phyloP scores from a whole-genome alignment of 2,888 invertebrate genomes.

The Ormyrus pomaceus region DNA sequence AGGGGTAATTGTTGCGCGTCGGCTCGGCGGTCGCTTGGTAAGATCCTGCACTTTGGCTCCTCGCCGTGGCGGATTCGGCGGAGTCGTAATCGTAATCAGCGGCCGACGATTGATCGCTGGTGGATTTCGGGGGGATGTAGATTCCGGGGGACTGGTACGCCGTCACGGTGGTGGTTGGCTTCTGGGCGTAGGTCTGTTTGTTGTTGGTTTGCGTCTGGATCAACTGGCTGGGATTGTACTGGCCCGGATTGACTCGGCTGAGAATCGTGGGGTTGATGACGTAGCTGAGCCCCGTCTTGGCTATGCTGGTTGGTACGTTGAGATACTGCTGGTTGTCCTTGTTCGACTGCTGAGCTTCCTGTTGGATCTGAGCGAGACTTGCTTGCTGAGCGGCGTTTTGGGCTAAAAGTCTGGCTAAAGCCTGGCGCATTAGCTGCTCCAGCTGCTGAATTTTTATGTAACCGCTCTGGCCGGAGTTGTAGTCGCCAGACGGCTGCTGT shows the following conservation, averaged over 20 bases:
- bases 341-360: conserved; percentile 43
- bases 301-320: conserved; percentile 57
- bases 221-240: conserved; percentile 52
- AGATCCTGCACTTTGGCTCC: conserved; percentile 58
- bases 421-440: conserved; percentile 69
- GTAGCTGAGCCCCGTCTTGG: conserved; percentile 68
- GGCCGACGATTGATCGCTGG: conserved; percentile 55
- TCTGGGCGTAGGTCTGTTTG: conserved; percentile 61
- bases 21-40: conserved; percentile 64
- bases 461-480: conserved; percentile 56
- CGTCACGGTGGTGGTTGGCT: conserved; percentile 62
- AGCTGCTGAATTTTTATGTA: conserved; percentile 67
- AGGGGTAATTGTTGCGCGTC: conserved; percentile 64
- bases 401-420: conserved; percentile 64
- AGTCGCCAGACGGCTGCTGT: conserved; percentile 64
- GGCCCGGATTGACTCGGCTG: conserved; percentile 57
- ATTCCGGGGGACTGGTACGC: conserved; percentile 64
- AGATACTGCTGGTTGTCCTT: conserved; percentile 50
- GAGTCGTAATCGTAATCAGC: conserved; percentile 66
- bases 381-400: conserved; percentile 62
- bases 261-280: conserved; percentile 63
- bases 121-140: conserved; percentile 64
- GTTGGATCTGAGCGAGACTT: conserved; percentile 47
- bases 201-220: conserved; percentile 55
- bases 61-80: conserved; percentile 46